Evolutionary conservation across 2,888 invertebrate genomes (phyloP), one percentile per base, ranked within the genome.

Genomic region (Drosophila histrio): DNA sequence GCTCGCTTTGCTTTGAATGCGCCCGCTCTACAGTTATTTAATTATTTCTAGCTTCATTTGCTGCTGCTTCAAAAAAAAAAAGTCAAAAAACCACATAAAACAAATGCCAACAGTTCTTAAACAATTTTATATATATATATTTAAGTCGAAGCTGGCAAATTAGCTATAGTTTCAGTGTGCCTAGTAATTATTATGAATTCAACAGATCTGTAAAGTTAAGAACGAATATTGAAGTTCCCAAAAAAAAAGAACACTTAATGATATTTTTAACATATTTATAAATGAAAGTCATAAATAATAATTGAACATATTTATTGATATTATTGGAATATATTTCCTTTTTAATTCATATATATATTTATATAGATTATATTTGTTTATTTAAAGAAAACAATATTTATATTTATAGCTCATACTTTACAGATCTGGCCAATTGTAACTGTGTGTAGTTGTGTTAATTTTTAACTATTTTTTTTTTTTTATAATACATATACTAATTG

Each of bases 1-100:
- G 59, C 56, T 72, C 61, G 72, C 73, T 80, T 77, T 80, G 80
- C 80, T 80, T 80, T 80, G 80, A 80, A 83, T 83, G 80, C 80
- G 72, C 72, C 61, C 54, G 64, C 72, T 58, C 60, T 38, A 46
- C 52, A 60, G 32, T 22, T 63, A 47, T 28, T 6, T 44, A 17
- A 44, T 44, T 44, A 65, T 61, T 74, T 80, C 61, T 53, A 61
- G 53, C 75, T 78, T 36, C 28, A 60, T 66, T 67, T 66, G 71
- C 72, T 63, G 71, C 70, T 75, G 76, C 65, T 73, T 49, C 52
- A 53, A 24, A 22, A 9, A n/a, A 53, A n/a, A 7, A 43, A 26
- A 28, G n/a, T 58, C 8, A 22, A 13, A 22, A 32, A 34, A 30
- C 26, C 22, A 28, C 39, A 62, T 44, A 34, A 28, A 47, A 46